A percentile compares a stretch with the other conserved stretches of the same genome.
phyloP scores from a whole-genome alignment of 2,888 invertebrate species.

The Thymelicus sylvestris region DNA sequence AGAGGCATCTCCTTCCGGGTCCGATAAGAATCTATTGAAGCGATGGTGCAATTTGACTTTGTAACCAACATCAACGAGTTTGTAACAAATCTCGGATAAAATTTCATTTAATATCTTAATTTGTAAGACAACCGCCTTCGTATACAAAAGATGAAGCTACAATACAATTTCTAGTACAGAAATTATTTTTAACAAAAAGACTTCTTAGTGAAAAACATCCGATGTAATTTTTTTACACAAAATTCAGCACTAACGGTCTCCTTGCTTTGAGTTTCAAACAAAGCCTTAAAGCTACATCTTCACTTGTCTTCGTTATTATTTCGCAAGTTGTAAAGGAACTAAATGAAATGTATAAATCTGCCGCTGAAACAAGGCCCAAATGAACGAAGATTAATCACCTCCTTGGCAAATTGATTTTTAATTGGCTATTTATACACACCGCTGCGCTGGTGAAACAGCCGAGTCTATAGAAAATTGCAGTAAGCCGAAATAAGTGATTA shows the following conservation, averaged over 20 bases:
- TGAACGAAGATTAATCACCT: slow-evolving; percentile 46
- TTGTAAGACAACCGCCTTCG: no score
- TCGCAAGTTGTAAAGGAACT: slow-evolving; percentile 33
- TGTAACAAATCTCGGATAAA: no score
- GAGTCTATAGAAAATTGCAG: not conserved
- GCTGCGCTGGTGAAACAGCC: slow-evolving; percentile 11
- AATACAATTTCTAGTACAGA: no score
- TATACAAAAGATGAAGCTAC: no score
- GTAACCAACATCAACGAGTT: no score
- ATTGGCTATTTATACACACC: slow-evolving; percentile 41
- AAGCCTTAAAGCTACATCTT: slow-evolving; percentile 6
- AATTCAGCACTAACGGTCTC: slow-evolving; percentile 2
- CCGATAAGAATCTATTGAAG: no score
- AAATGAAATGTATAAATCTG: slow-evolving; percentile 37
- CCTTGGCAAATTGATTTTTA: slow-evolving; percentile 45
- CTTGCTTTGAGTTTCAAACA: slow-evolving; percentile 8
- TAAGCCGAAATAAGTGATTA: not conserved
- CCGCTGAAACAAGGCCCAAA: slow-evolving; percentile 33
- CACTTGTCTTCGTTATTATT: slow-evolving; percentile 26
- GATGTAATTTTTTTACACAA: slow-evolving; percentile 1
- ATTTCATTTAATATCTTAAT: no score
- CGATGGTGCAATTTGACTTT: no score
- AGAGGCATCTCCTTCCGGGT: no score
- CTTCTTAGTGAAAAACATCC: not conserved
- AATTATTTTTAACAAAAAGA: not conserved